Percentiles rank a stretch among this genome's conserved stretches.
phyloP scores from a whole-genome alignment of 2,888 invertebrate genomes.

The Drosophila greeni region DNA sequence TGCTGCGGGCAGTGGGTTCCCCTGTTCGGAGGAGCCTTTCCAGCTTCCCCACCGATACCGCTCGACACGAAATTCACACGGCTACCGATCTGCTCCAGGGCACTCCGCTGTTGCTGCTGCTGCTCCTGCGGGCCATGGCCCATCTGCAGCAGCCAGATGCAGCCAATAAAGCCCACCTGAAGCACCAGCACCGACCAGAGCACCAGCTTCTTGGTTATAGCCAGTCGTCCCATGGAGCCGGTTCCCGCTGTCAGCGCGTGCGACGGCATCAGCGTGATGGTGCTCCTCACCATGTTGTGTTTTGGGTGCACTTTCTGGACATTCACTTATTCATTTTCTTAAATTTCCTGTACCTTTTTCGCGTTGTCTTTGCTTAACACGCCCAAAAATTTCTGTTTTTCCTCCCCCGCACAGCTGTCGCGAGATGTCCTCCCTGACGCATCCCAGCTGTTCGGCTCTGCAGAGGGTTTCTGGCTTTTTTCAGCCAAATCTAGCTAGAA shows the following conservation, averaged over 20 bases:
- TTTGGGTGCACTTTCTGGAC: conserved; percentile 19
- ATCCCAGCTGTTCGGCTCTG: conserved; percentile 25
- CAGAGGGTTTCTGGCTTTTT: conserved; percentile 5
- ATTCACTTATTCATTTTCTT: conserved; percentile 34
- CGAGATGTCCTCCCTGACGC: conserved; percentile 16
- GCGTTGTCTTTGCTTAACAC: conserved; percentile 51
- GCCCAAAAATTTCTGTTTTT: conserved; percentile 53
- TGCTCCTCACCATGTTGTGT: conserved; percentile 42
- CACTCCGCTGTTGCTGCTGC: conserved; percentile 24
- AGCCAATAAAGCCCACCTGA: conserved; percentile 75
- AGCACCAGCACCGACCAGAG: conserved; percentile 75
- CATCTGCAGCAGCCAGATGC: conserved; percentile 75
- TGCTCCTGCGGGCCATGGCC: conserved; percentile 44
- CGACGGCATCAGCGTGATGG: conserved; percentile 1
- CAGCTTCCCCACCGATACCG: conserved; percentile 1
- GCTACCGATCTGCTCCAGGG: conserved; percentile 12
- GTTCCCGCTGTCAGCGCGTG: conserved; percentile 16
- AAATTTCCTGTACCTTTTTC: conserved; percentile 11
- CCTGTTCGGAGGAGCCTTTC: conserved; percentile 15
- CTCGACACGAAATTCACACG: conserved; percentile 64
- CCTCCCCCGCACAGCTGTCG: conserved; percentile 60
- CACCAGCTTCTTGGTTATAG: conserved; percentile 72
- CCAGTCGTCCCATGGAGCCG: conserved; percentile 42
- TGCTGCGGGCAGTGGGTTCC: conserved; percentile 33
- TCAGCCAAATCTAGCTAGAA: not conserved